Conservation (phyloP, 2,888 invertebrate species). For the Acanthacorydalis orientalis region DNA sequence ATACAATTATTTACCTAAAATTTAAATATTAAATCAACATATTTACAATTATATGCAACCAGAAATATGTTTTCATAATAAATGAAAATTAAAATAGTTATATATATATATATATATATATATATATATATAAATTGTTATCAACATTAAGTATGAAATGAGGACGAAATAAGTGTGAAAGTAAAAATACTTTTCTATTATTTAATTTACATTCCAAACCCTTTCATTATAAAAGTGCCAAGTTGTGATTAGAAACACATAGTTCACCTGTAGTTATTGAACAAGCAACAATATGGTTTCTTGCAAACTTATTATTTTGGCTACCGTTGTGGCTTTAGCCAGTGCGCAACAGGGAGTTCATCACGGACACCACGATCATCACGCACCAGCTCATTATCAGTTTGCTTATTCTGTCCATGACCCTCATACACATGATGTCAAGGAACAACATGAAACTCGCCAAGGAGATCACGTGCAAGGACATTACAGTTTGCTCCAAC, state of each 20-base stretch:
- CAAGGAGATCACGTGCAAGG: conserved; percentile 33
- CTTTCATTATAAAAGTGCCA: background rate
- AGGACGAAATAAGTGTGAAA: too few species aligned
- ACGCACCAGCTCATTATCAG: conserved; percentile 11
- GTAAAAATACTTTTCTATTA: background rate
- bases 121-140: too few species aligned
- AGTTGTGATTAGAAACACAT: background rate
- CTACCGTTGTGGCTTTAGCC: background rate
- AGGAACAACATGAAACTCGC: conserved; percentile 31
- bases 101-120: too few species aligned
- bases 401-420: conserved; percentile 30
- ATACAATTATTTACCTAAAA: too few species aligned
- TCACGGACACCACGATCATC: background rate
- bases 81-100: too few species aligned
- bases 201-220: background rate
- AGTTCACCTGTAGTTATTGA: too few species aligned
- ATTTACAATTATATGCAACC: too few species aligned
- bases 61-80: too few species aligned
- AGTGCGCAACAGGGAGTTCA: background rate
- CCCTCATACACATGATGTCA: conserved; percentile 33
- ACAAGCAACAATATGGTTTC: background rate
- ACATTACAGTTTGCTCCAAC: conserved; percentile 19
- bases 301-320: background rate
- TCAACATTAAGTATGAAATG: too few species aligned
- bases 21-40: too few species aligned